Evolutionary conservation across 2,113 vertebrate genomes (phyloP), one percentile per base, ranked within the genome.

Genomic region (Elaphurus davidianus): DNA sequence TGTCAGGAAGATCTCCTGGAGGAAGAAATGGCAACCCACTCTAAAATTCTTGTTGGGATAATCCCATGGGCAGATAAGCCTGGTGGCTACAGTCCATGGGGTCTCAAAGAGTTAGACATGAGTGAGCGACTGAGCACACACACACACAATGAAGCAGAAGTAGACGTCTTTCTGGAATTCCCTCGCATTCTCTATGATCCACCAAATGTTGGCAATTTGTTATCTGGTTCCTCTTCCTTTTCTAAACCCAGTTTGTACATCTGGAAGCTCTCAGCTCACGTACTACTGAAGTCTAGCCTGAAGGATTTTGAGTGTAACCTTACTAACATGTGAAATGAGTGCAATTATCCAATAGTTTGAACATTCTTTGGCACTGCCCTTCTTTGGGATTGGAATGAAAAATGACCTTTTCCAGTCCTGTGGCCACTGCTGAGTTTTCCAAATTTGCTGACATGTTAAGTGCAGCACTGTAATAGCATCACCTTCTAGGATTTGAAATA

Each of bases 161-260:
- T 19, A 54, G 64, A 71, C 36, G 64, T 71, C 36, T 71, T 71
- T 71, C 64, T 71, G 64, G n/a, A 71, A 71, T 36, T n/a, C 64
- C 64, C n/a, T 71, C 11, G 17, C 64, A 71, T 71, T 71, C 9
- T 23, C 19, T 71, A 12, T 36, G 64, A 36, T 19, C 64, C n/a
- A 71, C n/a, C 2, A 0, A 36, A 71, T 36, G n/a, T 36, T 1
- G 0, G 64, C 64, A 71, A 11, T 23, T 36, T 36, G 64, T 36
- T 71, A 21, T 36, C 9, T 71, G 9, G n/a, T 71, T 71, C 64
- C 64, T 71, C n/a, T 71, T 71, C n/a, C 64, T 71, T 71, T 36
- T 23, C 64, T 71, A 71, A 71, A 36, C 64, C 64, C 64, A 71
- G 9, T 19, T 36, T 11, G 21, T 36, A 71, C 19, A 36, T 71